phyloP scores from a whole-genome alignment of 2,888 invertebrate genomes.

The Melinaea menophilus region DNA sequence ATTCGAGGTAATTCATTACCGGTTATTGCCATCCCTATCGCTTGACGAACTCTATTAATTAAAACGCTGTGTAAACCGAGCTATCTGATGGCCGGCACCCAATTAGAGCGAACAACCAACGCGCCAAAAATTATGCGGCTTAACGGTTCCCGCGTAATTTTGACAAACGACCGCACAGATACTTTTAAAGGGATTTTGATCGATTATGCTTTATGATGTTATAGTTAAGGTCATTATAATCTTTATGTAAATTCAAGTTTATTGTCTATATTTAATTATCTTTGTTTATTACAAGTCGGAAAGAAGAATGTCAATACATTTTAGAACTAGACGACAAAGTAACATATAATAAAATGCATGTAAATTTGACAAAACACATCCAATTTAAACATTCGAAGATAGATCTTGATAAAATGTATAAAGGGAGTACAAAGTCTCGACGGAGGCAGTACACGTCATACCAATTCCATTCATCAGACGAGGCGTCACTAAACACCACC shows the following conservation, averaged over 20 bases:
- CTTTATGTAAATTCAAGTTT: background rate
- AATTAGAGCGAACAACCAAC: conserved; percentile 60
- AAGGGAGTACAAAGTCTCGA: conserved; percentile 34
- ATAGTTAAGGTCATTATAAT: background rate
- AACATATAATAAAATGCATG: conserved; percentile 10
- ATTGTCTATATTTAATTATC: background rate
- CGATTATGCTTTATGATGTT: conserved; percentile 19
- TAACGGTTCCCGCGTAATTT: conserved; percentile 71
- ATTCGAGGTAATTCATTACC: conserved; percentile 22
- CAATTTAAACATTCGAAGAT: conserved; percentile 26
- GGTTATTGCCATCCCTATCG: conserved; percentile 47
- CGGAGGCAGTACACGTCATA: conserved; percentile 41
- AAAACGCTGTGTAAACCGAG: conserved; percentile 75
- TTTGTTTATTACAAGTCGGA: background rate
- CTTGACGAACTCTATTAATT: conserved; percentile 74
- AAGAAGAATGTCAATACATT: too few species aligned
- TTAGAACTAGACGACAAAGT: background rate
- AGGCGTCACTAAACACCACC: conserved; percentile 69
- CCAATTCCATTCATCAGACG: conserved; percentile 71
- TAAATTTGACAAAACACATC: conserved; percentile 18
- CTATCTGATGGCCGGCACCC: conserved; percentile 65
- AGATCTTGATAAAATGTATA: conserved; percentile 32
- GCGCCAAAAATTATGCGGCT: conserved; percentile 76
- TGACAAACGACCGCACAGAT: conserved; percentile 66
- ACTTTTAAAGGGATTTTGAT: conserved; percentile 44